Base-by-base conservation (phyloP, 1,140 invertebrate species). In the Telenomus remus region DNA sequence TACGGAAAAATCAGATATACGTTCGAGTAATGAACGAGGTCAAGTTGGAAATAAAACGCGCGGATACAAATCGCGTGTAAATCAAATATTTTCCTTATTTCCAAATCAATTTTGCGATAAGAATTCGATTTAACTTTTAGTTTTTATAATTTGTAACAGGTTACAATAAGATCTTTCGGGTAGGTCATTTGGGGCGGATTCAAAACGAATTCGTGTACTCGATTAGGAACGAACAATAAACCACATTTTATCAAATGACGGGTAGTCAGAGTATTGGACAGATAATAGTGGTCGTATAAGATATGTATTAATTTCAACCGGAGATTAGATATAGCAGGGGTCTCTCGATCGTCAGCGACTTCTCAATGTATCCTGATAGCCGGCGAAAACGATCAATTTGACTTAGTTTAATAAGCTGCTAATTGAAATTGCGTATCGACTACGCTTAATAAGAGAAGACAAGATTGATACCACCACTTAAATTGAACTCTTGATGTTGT, bases 311-410 rank as follows among this genome's bases (percentile, higher is more conserved):
- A 77, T 79, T 71, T 65, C 50, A 76, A 70, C 55, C 3, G 53
- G 51, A 60, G 72, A 64, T 54, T 27, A 27, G 55, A 73, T 59
- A 57, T 60, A 74, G 39, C 63, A 12, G 53, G 51, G 13, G 50
- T 68, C 70, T 6, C 19, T 65, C 49, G 43, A 75, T 72, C 63
- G 49, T 34, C 27, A 51, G 39, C 53, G 44, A 43, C 39, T 37
- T 50, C 56, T 53, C 55, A 55, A 68, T 75, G 46, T 27, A 53
- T 63, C 37, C 11, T 10, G 60, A 74, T 70, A 70, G 63, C 64
- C 65, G 44, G 59, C 48, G 64, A 59, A 71, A 80, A 69, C 65
- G 76, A 79, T 78, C 76, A 78, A 81, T 81, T 81, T 61, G 60
- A 76, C 66, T 61, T 39, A 57, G 72, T 73, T 70, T 77, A 77